These are phyloP conservation scores for Chrysolina oricalcia DNA, from an alignment of 2,888 invertebrate genomes.

Conservation along the genomic window DNA sequence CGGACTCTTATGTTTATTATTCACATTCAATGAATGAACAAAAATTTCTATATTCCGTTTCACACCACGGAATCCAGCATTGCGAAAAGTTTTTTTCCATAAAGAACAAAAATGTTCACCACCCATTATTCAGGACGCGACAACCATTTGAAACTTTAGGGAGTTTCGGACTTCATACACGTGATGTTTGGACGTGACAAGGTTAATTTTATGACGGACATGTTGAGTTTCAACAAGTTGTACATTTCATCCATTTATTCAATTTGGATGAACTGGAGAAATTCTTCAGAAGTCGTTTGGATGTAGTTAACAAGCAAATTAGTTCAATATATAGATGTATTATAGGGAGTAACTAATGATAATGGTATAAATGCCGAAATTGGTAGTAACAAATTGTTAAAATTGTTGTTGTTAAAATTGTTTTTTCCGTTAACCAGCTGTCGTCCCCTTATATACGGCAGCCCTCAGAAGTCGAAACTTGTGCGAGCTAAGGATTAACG, in stretches of 20 bases:
- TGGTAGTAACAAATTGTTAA: too few species aligned
- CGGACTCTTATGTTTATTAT: not conserved
- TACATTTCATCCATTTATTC: not conserved
- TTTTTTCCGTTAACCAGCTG: too few species aligned
- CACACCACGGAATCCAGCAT: not conserved
- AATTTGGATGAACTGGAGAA: not conserved
- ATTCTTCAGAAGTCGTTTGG: not conserved
- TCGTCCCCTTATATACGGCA: too few species aligned
- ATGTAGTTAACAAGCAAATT: too few species aligned
- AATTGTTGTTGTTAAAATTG: too few species aligned
- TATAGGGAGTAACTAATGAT: too few species aligned
- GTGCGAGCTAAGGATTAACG: too few species aligned
- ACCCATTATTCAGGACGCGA: conserved; percentile 19
- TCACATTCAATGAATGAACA: not conserved
- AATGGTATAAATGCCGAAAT: too few species aligned
- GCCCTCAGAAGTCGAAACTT: too few species aligned
- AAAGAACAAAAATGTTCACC: conserved; percentile 1
- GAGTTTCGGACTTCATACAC: conserved; percentile 27
- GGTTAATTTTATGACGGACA: conserved; percentile 26
- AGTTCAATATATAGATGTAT: too few species aligned
- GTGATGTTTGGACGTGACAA: conserved; percentile 25
- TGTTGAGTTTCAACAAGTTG: conserved; percentile 1
- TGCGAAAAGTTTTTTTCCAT: not conserved
- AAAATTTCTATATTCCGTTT: not conserved
- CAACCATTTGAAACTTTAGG: conserved; percentile 19